These are phyloP conservation scores for Odontomyia ornata DNA, from an alignment of 2,888 invertebrate species.

Conservation along the genomic window DNA sequence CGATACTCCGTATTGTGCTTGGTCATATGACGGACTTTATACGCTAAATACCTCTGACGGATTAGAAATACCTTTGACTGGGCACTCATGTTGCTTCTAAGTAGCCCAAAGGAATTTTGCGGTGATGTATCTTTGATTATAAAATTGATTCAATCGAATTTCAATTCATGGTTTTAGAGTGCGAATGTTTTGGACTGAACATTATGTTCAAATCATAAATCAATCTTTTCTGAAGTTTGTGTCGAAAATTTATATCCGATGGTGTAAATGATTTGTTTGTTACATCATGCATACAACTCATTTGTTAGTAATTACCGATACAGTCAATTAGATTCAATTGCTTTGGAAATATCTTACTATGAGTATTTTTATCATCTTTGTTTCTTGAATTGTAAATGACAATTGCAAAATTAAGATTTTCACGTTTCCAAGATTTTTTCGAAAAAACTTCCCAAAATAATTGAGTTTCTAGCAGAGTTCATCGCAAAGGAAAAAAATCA, in stretches of 20 bases:
- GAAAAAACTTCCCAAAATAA: too few relatives aligned
- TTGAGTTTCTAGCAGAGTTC: too few relatives aligned
- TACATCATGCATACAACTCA: too few relatives aligned
- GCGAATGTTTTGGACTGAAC: not conserved
- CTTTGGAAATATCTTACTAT: too few relatives aligned
- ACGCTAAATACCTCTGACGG: conserved; percentile 37
- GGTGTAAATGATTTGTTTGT: too few relatives aligned
- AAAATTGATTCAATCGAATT: not conserved
- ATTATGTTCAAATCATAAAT: not conserved
- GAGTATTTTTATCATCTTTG: too few relatives aligned
- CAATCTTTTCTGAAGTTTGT: not conserved
- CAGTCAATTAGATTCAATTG: too few relatives aligned
- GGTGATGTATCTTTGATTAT: conserved; percentile 26
- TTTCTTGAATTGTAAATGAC: too few relatives aligned
- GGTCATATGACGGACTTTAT: conserved; percentile 29
- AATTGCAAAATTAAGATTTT: too few relatives aligned
- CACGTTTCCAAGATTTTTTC: too few relatives aligned
- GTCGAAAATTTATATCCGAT: not conserved
- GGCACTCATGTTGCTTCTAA: not conserved
- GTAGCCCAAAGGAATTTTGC: conserved; percentile 22
- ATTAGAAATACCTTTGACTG: conserved; percentile 18
- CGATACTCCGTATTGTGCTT: conserved; percentile 21
- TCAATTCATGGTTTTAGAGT: not conserved
- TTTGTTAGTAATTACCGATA: too few relatives aligned
- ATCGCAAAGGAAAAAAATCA: too few relatives aligned